Base-by-base conservation (phyloP, 1,140 invertebrate species). In the Microplitis demolitor region DNA sequence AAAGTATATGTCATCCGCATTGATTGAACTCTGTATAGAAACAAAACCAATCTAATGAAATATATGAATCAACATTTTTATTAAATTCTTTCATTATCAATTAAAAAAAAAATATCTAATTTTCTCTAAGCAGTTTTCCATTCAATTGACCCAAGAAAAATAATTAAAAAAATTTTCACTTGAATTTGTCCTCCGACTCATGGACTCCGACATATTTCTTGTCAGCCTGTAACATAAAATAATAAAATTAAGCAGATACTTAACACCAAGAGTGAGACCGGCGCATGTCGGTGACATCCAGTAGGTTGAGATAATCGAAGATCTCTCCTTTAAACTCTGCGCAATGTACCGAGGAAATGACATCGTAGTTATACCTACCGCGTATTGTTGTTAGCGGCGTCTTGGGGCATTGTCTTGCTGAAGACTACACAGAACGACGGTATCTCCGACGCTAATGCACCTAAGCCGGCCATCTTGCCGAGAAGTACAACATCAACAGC, bases 381-480 rank as follows among this genome's bases (percentile, higher is more conserved):
- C 14, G 54, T 56, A 61, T 61, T 61, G 58, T 61, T 61, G 31
- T 31, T 31, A 5, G 58, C 58, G 31, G 31, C 58, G 39, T 45
- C 39, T 45, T 45, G 6, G 39, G 58, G 31, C 24, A 61, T 61
- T 61, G 58, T 61, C 24, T 61, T 13, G 58, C 31, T 24, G 16
- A 9, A 11, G 31, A 45, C 39, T 45, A 45, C 39, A 61, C 31
- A 33, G 24, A 5, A 61, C 31, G 54, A 3, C 58, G 4, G 4
- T 24, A 24, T 61, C 58, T 61, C 58, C 31, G 31, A 4, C 58
- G 58, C 31, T 61, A 61, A 61, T 61, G 31, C 58, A 61, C 58
- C 14, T 61, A 61, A 61, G 58, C 58, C 58, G 58, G 58, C 58
- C 31, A 61, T 61, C 31, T 61, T 33, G 58, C 39, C 39, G 39